A percentile compares a stretch with the other conserved stretches of the same genome.
phyloP scores from a whole-genome alignment of 2,888 invertebrate species.

The Coelinius sp. region DNA sequence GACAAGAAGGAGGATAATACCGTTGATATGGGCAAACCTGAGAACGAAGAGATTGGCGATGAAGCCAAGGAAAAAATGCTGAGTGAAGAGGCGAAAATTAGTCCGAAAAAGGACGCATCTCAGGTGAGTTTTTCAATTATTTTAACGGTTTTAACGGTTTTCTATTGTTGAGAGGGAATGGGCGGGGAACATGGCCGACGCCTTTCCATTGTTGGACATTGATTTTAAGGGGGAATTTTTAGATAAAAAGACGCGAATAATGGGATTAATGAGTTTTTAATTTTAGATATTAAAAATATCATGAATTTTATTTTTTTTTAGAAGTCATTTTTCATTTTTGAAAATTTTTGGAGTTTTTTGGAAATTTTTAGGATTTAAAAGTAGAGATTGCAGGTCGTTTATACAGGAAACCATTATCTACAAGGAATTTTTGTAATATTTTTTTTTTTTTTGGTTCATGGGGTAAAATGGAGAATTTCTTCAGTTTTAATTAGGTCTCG shows the following conservation, averaged over 20 bases:
- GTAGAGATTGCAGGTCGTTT: too few relatives aligned
- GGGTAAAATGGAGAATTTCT: too few relatives aligned
- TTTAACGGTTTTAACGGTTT: neutral
- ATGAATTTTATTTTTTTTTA: neutral
- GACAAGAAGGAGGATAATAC: slow-evolving; percentile 25
- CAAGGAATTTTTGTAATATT: too few relatives aligned
- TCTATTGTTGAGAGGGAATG: neutral
- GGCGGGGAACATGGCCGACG: slow-evolving; percentile 21
- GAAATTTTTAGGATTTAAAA: too few relatives aligned
- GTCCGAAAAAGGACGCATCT: slow-evolving; percentile 55
- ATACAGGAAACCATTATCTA: too few relatives aligned
- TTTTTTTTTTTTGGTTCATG: too few relatives aligned
- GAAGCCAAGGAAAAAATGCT: slow-evolving; percentile 67
- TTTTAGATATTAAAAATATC: neutral
- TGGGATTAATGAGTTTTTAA: neutral
- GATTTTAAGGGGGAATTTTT: neutral
- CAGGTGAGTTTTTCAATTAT: slow-evolving; percentile 65
- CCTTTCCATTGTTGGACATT: neutral
- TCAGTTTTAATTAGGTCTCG: neutral
- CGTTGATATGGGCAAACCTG: slow-evolving; percentile 60
- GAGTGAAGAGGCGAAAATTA: slow-evolving; percentile 60
- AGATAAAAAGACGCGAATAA: neutral
- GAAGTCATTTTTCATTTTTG: neutral
- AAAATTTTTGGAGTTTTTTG: too few relatives aligned
- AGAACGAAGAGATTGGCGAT: slow-evolving; percentile 59